phyloP scores from a whole-genome alignment of 2,888 invertebrate genomes.

The Phortica magna region DNA sequence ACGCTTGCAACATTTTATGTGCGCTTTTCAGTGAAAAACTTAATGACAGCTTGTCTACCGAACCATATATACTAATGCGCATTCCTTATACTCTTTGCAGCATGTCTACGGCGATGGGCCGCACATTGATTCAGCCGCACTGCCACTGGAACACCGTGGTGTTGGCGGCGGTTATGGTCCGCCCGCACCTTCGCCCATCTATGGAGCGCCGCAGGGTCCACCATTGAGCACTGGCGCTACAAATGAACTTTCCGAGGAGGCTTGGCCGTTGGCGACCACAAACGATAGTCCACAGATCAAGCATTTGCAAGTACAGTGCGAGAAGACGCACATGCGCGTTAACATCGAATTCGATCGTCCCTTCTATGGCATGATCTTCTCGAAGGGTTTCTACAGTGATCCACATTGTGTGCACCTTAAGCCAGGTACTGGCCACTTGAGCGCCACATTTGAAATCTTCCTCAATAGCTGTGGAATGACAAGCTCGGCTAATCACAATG shows the following conservation, averaged over 20 bases:
- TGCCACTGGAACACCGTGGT: conserved; percentile 89
- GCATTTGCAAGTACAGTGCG: conserved; percentile 95
- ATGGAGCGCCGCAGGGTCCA: conserved; percentile 76
- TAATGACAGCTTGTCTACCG: conserved; percentile 6
- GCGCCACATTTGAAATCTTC: conserved; percentile 95
- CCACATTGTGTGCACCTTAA: conserved; percentile 94
- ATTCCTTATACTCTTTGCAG: conserved; percentile 79
- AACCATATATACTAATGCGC: conserved; percentile 6
- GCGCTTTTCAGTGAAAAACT: neutral
- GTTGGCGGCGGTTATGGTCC: conserved; percentile 81
- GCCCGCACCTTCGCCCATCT: conserved; percentile 80
- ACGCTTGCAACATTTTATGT: conserved; percentile 66
- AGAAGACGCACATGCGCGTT: conserved; percentile 96
- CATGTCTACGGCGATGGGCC: conserved; percentile 88
- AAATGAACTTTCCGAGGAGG: conserved; percentile 84
- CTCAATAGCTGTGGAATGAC: conserved; percentile 96
- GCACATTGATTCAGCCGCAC: conserved; percentile 87
- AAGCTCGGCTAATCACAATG: conserved; percentile 93
- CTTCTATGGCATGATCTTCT: conserved; percentile 97
- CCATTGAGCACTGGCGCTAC: conserved; percentile 76
- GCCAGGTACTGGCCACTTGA: conserved; percentile 92
- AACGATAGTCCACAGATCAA: conserved; percentile 94
- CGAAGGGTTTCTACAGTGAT: conserved; percentile 95
- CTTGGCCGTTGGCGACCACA: conserved; percentile 92
- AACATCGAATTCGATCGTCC: conserved; percentile 97